Evolutionary conservation across 2,797 vertebrate species (phyloP).

Genomic region (Intellagama lesueurii): DNA sequence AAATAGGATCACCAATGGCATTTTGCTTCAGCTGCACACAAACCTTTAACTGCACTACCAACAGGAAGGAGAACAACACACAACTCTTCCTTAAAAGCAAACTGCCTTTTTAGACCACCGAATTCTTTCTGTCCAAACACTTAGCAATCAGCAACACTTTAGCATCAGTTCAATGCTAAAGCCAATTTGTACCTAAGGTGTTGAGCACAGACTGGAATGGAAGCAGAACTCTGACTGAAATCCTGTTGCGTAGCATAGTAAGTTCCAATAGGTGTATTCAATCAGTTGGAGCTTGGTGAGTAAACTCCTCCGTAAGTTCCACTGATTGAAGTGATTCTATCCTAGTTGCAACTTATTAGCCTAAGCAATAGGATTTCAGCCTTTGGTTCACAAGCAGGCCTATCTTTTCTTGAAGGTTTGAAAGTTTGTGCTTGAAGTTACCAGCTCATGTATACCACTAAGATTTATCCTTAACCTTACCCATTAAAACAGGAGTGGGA

Average conservation of each 20-base stretch:
- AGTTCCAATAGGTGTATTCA: too few species aligned
- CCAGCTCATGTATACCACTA: not conserved
- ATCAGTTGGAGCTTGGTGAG: too few species aligned
- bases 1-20: not conserved
- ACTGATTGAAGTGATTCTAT: too few species aligned
- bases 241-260: too few species aligned
- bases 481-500: not conserved
- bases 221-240: too few species aligned
- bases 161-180: too few species aligned
- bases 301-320: too few species aligned
- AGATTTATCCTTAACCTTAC: too few species aligned
- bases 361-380: not conserved
- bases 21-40: not conserved
- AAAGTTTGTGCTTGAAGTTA: not conserved
- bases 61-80: not conserved
- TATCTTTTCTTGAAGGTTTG: not conserved
- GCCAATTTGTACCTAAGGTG: not conserved
- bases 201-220: too few species aligned
- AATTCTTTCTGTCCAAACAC: not conserved
- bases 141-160: not conserved
- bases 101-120: not conserved
- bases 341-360: too few species aligned
- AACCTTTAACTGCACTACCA: not conserved
- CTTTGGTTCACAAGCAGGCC: not conserved
- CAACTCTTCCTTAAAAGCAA: not conserved